phyloP scores from a whole-genome alignment of 2,797 vertebrate species.

The Bradypus variegatus region DNA sequence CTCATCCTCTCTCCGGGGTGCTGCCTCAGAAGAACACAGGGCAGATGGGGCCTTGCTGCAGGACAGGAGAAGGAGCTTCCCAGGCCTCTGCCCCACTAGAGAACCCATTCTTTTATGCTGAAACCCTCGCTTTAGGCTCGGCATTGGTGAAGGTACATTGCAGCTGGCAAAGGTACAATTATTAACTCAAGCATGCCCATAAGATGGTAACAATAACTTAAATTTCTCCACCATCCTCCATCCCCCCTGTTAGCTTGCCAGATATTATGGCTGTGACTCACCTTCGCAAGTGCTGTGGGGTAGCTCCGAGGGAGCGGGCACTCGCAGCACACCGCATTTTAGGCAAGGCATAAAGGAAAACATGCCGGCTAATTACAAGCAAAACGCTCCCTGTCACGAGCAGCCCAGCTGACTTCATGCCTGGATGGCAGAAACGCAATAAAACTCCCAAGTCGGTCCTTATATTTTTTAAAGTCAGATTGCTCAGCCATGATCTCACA shows the following conservation, averaged over 20 bases:
- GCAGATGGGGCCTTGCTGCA: neutral
- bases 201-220: constrained; percentile 41
- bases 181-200: neutral
- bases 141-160: neutral
- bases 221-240: constrained; percentile 25
- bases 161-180: neutral
- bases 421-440: constrained; percentile 43
- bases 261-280: constrained; percentile 59
- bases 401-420: constrained; percentile 55
- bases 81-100: neutral
- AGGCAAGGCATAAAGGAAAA: constrained; percentile 27
- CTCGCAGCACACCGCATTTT: neutral
- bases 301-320: neutral
- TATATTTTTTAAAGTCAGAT: constrained; percentile 52
- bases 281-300: constrained; percentile 40
- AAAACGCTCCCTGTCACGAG: constrained; percentile 14
- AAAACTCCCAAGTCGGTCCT: constrained; percentile 61
- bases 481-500: constrained; percentile 58
- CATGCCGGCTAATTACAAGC: constrained; percentile 38
- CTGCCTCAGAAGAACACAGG: neutral
- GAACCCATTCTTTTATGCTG: neutral
- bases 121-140: neutral
- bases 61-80: neutral
- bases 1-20: neutral
- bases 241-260: neutral